A percentile compares a stretch with the other conserved stretches of the same genome.
Evolutionary conservation across 2,113 vertebrate species (phyloP).

Genomic region (Cyrtonyx montezumae): DNA sequence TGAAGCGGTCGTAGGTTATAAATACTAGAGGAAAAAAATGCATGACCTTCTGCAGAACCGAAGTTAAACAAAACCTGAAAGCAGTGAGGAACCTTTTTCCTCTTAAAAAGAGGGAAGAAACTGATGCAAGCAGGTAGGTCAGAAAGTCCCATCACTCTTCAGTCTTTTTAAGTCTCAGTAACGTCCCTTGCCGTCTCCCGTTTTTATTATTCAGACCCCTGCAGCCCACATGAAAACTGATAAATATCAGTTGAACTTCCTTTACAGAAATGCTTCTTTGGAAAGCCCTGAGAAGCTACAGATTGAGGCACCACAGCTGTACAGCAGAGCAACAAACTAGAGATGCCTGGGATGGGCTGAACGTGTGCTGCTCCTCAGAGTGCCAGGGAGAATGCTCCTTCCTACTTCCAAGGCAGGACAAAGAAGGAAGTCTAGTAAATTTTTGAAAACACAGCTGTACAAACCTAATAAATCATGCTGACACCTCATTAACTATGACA

Average conservation of each 20-base stretch:
- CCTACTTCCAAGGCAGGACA: background rate
- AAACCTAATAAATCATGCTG: constrained; percentile 55
- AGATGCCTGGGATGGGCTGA: background rate
- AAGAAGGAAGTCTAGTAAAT: constrained; percentile 8
- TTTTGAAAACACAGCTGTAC: constrained; percentile 40
- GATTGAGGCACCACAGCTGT: background rate
- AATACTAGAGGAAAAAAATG: background rate
- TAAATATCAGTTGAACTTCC: background rate
- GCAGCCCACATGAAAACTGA: background rate
- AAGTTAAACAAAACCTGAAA: background rate
- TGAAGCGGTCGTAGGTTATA: background rate
- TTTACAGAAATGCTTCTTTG: background rate
- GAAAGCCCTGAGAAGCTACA: background rate
- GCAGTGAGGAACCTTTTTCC: background rate
- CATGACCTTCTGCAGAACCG: background rate
- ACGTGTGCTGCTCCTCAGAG: background rate
- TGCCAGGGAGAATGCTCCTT: background rate
- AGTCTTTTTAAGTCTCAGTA: background rate
- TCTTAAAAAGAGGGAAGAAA: background rate
- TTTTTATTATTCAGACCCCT: background rate
- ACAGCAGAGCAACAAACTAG: background rate
- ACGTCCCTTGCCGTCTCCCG: background rate
- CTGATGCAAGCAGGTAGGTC: background rate
- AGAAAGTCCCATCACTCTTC: background rate
- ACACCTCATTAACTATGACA: constrained; percentile 50